Evolutionary conservation across 2,888 invertebrate genomes (phyloP), one percentile per base, ranked within the genome.

Genomic region (Pachymerium ferrugineum): DNA sequence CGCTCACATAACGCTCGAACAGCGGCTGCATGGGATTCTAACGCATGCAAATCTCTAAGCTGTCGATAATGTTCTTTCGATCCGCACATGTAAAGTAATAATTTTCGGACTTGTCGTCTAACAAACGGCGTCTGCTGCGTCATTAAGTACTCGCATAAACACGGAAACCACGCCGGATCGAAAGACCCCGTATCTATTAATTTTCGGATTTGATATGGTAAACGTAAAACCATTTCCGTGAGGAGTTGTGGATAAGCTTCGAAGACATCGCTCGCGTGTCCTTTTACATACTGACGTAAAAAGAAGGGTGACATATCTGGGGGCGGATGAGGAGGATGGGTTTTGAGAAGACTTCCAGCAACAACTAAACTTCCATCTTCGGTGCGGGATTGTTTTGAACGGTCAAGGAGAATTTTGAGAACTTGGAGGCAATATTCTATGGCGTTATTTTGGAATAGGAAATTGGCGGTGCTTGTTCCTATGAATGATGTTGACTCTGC

Each of bases 241-340:
- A 98, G 85, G n/a, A 97, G 86, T 77, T 94, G 93, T 10, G 94
- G 93, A 82, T 96, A 97, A 76, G 93, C 92, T 81, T 95, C 93
- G 81, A 98, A 96, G 33, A 97, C 91, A 81, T 97, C 97, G 71
- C 90, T 88, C 0, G 92, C 90, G 82, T 95, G 94, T 72, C 91
- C 90, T 83, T 94, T 95, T 38, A 97, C 91, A 80, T 96, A 96
- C 81, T 94, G 77, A 28, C 81, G 79, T 75, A 84, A 79, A 85
- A 97, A 97, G 84, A 98, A 93, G 10, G 97, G 97, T 5, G 93
- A 92, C 91, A 97, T 94, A 81, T 98, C 97, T 0, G 95, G 95
- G 68, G 93, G 88, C 0, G 90, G 88, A n/a, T 78, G 74, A 0
- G 90, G 88, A 14, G 90, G 88, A 78, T 90, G 91, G 47, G 93